Base-by-base conservation (phyloP, 1,140 invertebrate genomes). In the Drosophila miranda region DNA sequence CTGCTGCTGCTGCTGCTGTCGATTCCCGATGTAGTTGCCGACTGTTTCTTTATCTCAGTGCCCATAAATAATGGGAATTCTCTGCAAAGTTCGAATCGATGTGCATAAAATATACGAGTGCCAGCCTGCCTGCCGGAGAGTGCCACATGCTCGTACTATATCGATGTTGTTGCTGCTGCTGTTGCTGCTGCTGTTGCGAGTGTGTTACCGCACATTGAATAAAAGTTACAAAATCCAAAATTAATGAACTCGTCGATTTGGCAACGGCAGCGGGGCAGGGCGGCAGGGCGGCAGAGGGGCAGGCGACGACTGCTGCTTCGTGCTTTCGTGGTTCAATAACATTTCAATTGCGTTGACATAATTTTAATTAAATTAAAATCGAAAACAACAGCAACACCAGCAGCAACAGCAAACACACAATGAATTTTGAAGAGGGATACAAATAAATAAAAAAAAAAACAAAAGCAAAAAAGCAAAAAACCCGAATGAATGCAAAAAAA, bases 321-420 rank as follows among this genome's bases (percentile, higher is more conserved):
- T 61, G 75, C 69, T 38, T 38, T 38, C 34, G 34, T 84, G 81
- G 81, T 84, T 84, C 81, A 84, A 84, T 84, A 84, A 84, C 81
- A 84, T 84, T 84, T 84, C 77, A 77, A 80, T 86, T 84, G 81
- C 81, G 80, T 77, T 84, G 81, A 84, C 81, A 84, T 84, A 84
- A 84, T 84, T 84, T 84, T 86, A 84, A 84, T 84, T 86, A 84
- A 84, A 84, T 86, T 57, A 74, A 73, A 84, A 84, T 73, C 77
- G 63, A 71, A 73, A 62, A 74, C 63, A 45, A 38, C 34, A 56
- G 38, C 44, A 57, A 42, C 68, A 76, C 21, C 50, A 57, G 30
- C 28, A 28, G 7, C 28, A 44, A n/a, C 23, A 38, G 48, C 61
- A 60, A 59, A 74, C 76, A 64, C 81, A 67, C 73, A 84, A 86